Evolutionary conservation across 2,113 vertebrate genomes (phyloP).

Genomic region (Melospiza georgiana): DNA sequence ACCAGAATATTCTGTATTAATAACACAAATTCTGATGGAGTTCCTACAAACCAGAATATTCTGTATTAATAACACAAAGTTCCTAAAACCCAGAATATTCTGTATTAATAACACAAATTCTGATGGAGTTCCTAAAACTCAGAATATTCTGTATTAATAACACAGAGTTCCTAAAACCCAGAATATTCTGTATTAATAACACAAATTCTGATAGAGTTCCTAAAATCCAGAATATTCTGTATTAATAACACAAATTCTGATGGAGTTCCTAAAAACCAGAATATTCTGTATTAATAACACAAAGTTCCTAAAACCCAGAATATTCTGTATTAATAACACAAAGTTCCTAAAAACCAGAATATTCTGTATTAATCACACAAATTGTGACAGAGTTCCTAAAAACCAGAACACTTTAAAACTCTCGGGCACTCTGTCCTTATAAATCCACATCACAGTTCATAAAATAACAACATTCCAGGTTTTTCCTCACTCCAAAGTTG

Average conservation of each 20-base stretch:
- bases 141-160: too few species aligned
- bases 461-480: neutral
- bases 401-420: neutral
- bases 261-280: neutral
- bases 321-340: neutral
- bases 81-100: neutral
- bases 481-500: neutral
- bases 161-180: too few species aligned
- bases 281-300: neutral
- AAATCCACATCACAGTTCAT: neutral
- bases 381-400: neutral
- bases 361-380: too few species aligned
- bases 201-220: neutral
- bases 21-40: too few species aligned
- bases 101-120: too few species aligned
- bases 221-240: neutral
- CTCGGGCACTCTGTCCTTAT: neutral
- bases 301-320: neutral
- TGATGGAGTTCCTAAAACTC: neutral
- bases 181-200: too few species aligned
- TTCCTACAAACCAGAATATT: neutral
- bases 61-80: neutral
- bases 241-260: neutral
- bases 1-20: neutral
- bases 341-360: neutral